These are phyloP conservation scores for Blastobasis adustella DNA, from an alignment of 2,888 invertebrate genomes.

Conservation along the genomic window DNA sequence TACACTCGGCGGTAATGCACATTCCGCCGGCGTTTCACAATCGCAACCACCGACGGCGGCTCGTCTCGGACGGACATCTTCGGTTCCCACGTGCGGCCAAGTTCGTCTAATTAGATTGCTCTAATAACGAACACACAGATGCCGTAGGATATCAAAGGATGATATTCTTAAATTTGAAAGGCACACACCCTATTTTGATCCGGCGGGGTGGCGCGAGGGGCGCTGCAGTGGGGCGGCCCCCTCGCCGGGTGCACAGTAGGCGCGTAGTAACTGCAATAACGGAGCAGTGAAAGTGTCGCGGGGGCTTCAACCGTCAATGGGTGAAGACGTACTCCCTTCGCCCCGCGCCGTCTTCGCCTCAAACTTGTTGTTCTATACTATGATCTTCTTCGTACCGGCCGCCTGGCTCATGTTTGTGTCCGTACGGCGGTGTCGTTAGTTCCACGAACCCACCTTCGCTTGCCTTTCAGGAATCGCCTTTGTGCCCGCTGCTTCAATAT, in stretches of 20 bases:
- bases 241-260: slow-evolving; percentile 56
- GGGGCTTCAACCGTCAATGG: slow-evolving; percentile 74
- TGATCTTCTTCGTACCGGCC: slow-evolving; percentile 33
- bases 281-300: slow-evolving; percentile 75
- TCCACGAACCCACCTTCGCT: not conserved
- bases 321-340: slow-evolving; percentile 69
- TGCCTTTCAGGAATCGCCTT: slow-evolving; percentile 1
- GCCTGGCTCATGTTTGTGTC: slow-evolving; percentile 9
- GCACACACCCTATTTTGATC: slow-evolving; percentile 50
- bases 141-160: slow-evolving; percentile 21
- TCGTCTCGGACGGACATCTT: slow-evolving; percentile 1
- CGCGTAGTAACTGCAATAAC: slow-evolving; percentile 74
- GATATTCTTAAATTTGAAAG: slow-evolving; percentile 54
- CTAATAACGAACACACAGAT: not conserved
- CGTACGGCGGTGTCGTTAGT: slow-evolving; percentile 1
- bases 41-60: slow-evolving; percentile 19
- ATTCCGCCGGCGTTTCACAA: slow-evolving; percentile 24
- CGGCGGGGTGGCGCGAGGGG: slow-evolving; percentile 50
- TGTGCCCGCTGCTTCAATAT: not conserved
- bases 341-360: slow-evolving; percentile 63
- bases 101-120: not conserved
- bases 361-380: slow-evolving; percentile 65
- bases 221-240: slow-evolving; percentile 65
- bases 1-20: slow-evolving; percentile 38
- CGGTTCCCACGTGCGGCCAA: slow-evolving; percentile 1